Evolutionary conservation across 2,888 invertebrate genomes (phyloP).

Genomic region (Mesorhabditis spiculigera): DNA sequence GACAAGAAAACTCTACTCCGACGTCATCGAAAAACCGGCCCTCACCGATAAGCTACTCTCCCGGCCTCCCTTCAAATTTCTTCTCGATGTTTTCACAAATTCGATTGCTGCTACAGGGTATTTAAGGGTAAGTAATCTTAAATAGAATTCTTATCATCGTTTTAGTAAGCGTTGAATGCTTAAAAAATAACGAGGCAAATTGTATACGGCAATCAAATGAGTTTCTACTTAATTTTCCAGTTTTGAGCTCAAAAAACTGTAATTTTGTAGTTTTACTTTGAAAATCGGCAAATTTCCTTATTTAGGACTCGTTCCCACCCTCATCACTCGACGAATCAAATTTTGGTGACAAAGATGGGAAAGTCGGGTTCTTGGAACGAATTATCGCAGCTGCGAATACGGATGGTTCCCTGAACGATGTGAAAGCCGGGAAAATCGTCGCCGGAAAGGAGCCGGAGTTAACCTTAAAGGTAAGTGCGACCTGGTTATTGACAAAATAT

Average conservation of each 20-base stretch:
- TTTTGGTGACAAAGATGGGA: conserved; percentile 75
- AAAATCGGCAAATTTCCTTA: not conserved
- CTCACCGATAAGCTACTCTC: conserved; percentile 83
- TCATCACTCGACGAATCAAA: conserved; percentile 13
- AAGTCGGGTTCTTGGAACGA: conserved; percentile 81
- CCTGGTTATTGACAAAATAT: not conserved
- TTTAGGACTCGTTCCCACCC: not conserved
- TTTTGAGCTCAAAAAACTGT: too few relatives aligned
- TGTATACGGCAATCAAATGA: too few relatives aligned
- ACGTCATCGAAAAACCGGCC: conserved; percentile 85
- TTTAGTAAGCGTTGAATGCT: too few relatives aligned
- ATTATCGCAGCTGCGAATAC: conserved; percentile 69
- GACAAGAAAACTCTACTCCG: conserved; percentile 65
- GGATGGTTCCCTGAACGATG: conserved; percentile 59
- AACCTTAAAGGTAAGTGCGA: conserved; percentile 64
- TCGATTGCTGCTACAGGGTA: conserved; percentile 85
- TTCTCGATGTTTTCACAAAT: conserved; percentile 84
- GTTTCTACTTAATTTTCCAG: too few relatives aligned
- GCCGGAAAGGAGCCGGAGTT: conserved; percentile 90
- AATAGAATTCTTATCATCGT: too few relatives aligned
- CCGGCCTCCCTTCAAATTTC: conserved; percentile 92
- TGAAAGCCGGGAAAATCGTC: conserved; percentile 84
- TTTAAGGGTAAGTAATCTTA: conserved; percentile 67
- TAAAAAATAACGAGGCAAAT: too few relatives aligned
- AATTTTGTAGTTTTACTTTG: not conserved